Conservation (phyloP, 1,140 invertebrate genomes). For the Mya arenaria region DNA sequence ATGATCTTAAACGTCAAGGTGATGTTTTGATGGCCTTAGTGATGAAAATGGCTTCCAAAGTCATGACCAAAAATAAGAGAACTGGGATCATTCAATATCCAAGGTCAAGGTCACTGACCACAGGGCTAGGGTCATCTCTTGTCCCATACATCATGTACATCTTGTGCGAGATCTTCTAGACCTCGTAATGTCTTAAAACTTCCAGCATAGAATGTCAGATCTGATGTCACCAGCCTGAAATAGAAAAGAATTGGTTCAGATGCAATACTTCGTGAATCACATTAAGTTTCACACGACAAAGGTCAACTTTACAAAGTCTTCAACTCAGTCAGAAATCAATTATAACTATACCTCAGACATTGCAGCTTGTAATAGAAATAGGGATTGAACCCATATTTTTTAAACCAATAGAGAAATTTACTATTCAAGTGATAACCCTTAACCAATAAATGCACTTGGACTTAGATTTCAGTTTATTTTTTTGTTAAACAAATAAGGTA, state of each 20-base stretch:
- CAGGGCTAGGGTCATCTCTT: slow-evolving; percentile 64
- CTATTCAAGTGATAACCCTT: too few species aligned
- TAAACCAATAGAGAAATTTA: too few species aligned
- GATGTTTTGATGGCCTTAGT: neutral
- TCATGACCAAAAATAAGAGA: neutral
- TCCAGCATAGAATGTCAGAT: slow-evolving; percentile 97
- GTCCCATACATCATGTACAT: slow-evolving; percentile 73
- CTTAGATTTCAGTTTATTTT: too few species aligned
- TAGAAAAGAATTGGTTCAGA: slow-evolving; percentile 44
- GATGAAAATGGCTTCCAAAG: neutral
- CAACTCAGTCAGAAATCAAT: too few species aligned
- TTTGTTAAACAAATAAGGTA: too few species aligned
- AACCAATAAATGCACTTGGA: too few species aligned
- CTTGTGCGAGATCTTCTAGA: slow-evolving; percentile 69
- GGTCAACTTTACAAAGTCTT: too few species aligned
- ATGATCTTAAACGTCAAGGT: neutral
- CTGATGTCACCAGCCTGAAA: slow-evolving; percentile 93
- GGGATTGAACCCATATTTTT: too few species aligned
- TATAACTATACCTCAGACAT: too few species aligned
- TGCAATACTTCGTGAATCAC: too few species aligned
- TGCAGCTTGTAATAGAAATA: too few species aligned
- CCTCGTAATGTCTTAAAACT: slow-evolving; percentile 91
- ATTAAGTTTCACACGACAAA: too few species aligned
- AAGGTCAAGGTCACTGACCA: neutral
- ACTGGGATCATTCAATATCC: neutral